Percentiles rank a stretch among this genome's conserved stretches.
Evolutionary conservation across 2,797 vertebrate species (phyloP).

Genomic region (Okamejei kenojei): DNA sequence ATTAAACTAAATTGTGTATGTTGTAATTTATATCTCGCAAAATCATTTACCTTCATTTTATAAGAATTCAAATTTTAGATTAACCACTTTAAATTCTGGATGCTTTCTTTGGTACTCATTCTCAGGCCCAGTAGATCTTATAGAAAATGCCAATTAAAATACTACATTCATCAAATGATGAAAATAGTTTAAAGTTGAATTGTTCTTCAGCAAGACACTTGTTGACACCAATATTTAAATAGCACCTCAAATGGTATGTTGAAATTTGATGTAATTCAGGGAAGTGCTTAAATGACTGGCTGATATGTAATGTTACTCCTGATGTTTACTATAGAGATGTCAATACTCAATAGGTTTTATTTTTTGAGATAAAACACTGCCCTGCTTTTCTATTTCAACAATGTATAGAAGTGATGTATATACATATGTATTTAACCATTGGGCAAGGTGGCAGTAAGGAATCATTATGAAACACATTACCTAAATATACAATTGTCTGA

Average conservation of each 20-base stretch:
- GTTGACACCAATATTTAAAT: slow-evolving; percentile 34
- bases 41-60: slow-evolving; percentile 83
- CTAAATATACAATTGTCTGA: slow-evolving; percentile 43
- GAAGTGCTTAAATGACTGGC: slow-evolving; percentile 30
- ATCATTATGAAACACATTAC: slow-evolving; percentile 53
- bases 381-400: slow-evolving; percentile 64
- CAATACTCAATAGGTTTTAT: slow-evolving; percentile 50
- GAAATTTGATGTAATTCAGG: slow-evolving; percentile 35
- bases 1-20: slow-evolving; percentile 85
- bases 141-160: not conserved
- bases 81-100: slow-evolving; percentile 87
- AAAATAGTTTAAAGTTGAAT: slow-evolving; percentile 19
- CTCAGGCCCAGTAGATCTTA: not conserved
- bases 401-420: slow-evolving; percentile 74
- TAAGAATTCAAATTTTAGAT: slow-evolving; percentile 80
- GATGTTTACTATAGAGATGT: slow-evolving; percentile 48
- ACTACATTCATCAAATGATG: not conserved
- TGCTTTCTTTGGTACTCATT: slow-evolving; percentile 55
- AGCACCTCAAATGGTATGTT: slow-evolving; percentile 32
- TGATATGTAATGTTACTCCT: slow-evolving; percentile 44
- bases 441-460: slow-evolving; percentile 52
- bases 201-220: slow-evolving; percentile 23
- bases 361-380: slow-evolving; percentile 68
- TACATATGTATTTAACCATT: slow-evolving; percentile 65
- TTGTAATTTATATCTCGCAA: slow-evolving; percentile 97